These are phyloP conservation scores for Nebria ingens DNA, from an alignment of 1,140 invertebrate species.

Conservation along the genomic window DNA sequence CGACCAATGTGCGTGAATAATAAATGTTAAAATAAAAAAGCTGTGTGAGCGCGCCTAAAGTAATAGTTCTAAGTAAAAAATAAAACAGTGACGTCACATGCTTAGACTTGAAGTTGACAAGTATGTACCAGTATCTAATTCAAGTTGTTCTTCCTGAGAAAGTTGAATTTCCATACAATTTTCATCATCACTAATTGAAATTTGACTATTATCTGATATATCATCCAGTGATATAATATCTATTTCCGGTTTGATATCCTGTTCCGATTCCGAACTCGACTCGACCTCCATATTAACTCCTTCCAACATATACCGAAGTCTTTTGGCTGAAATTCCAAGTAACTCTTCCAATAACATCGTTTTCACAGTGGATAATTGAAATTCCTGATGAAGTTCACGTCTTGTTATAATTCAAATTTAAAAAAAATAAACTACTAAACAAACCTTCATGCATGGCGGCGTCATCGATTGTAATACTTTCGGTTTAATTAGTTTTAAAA, in stretches of 20 bases:
- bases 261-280: conserved; percentile 22
- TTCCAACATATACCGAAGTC: conserved; percentile 19
- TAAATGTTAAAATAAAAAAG: too few relatives aligned
- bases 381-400: background rate
- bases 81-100: too few relatives aligned
- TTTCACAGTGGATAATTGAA: background rate
- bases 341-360: background rate
- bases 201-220: background rate
- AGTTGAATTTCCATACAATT: background rate
- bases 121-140: background rate
- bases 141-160: background rate
- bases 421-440: background rate
- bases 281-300: conserved; percentile 33
- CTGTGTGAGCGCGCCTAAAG: too few relatives aligned
- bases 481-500: conserved; percentile 41
- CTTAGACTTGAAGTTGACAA: too few relatives aligned
- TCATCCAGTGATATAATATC: conserved; percentile 15
- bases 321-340: background rate
- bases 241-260: conserved; percentile 11
- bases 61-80: too few relatives aligned
- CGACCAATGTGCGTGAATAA: too few relatives aligned
- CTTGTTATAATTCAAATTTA: background rate
- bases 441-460: conserved; percentile 38
- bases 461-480: conserved; percentile 43
- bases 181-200: background rate